These are phyloP conservation scores for Chymomyza amoena DNA, from an alignment of 2,888 invertebrate genomes.

Conservation along the genomic window DNA sequence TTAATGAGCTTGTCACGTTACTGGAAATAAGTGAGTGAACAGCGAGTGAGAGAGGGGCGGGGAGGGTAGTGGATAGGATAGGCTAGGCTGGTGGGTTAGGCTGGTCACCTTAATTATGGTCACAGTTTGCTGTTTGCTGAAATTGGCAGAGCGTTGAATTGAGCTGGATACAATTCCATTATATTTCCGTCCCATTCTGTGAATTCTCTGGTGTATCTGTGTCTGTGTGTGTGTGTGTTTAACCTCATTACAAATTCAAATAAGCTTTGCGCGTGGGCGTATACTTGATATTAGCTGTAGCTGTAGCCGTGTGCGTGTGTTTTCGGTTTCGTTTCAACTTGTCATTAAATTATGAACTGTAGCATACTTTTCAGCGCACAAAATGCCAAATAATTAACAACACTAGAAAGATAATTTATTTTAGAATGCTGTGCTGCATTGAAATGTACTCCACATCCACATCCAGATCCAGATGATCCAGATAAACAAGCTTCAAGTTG, in stretches of 20 bases:
- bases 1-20: constrained; percentile 46
- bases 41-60: too few species aligned
- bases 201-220: background rate
- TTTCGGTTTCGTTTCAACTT: constrained; percentile 21
- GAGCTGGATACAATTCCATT: background rate
- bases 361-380: constrained; percentile 62
- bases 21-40: background rate
- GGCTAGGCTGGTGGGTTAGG: too few species aligned
- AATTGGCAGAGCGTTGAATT: background rate
- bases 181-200: background rate
- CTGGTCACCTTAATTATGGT: constrained; percentile 66
- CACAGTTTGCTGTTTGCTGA: constrained; percentile 53
- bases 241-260: constrained; percentile 74
- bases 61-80: too few species aligned
- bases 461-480: too few species aligned
- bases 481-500: too few species aligned
- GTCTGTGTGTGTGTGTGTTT: constrained; percentile 29
- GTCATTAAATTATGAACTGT: constrained; percentile 70
- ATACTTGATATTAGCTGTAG: background rate
- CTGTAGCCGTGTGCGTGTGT: background rate
- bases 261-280: constrained; percentile 35
- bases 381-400: too few species aligned
- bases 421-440: background rate
- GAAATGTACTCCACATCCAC: background rate
- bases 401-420: too few species aligned